These are phyloP conservation scores for Gila robusta DNA, from an alignment of 2,797 vertebrate species.

Conservation along the genomic window DNA sequence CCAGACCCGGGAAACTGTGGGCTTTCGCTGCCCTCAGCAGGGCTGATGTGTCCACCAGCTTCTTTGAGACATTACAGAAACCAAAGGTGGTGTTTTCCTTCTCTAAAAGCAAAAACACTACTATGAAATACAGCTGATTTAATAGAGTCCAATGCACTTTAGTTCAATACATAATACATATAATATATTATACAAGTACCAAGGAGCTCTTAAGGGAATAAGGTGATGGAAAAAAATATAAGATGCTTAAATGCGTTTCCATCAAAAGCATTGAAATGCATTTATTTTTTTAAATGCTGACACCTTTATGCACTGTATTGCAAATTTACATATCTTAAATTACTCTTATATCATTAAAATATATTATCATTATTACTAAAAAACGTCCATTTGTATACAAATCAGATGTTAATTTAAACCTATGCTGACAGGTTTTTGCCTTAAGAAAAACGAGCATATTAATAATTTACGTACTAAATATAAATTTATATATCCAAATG, in stretches of 20 bases:
- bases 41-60: conserved; percentile 79
- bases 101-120: conserved; percentile 64
- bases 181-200: background rate
- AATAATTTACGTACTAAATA: too few species aligned
- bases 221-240: background rate
- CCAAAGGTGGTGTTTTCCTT: conserved; percentile 73
- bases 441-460: too few species aligned
- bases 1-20: conserved; percentile 84
- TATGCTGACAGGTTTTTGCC: background rate
- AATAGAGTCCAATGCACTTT: background rate
- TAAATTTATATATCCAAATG: too few species aligned
- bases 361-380: background rate
- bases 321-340: background rate
- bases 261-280: background rate
- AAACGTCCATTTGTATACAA: background rate
- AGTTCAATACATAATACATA: background rate
- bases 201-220: background rate
- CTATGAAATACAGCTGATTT: background rate
- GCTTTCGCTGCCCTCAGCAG: conserved; percentile 82
- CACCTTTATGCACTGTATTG: background rate
- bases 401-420: background rate
- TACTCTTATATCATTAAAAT: background rate
- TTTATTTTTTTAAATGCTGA: background rate
- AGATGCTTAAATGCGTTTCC: background rate
- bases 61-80: conserved; percentile 84